phyloP scores from a whole-genome alignment of 2,888 invertebrate genomes.

The Stenotaenia linearis region DNA sequence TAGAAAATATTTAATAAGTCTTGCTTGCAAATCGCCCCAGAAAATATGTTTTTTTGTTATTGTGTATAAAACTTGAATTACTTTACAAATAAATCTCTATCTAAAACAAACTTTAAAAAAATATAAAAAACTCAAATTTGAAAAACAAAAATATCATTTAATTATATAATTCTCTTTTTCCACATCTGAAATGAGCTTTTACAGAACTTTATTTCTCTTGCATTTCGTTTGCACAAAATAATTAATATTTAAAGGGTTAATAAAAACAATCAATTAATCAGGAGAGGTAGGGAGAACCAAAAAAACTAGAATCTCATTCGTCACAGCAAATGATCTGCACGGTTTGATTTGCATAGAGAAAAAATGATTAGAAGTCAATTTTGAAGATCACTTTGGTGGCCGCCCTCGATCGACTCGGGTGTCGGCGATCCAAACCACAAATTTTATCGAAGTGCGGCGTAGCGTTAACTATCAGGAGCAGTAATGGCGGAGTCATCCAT shows the following conservation, averaged over 20 bases:
- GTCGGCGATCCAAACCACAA: background rate
- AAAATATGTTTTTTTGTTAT: too few relatives aligned
- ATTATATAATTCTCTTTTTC: background rate
- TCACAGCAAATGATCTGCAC: background rate
- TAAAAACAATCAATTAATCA: background rate
- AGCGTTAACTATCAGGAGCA: background rate
- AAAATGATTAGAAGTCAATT: background rate
- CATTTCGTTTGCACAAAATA: background rate
- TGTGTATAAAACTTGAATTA: too few relatives aligned
- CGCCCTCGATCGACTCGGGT: background rate
- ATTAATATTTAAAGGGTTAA: background rate
- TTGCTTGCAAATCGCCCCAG: too few relatives aligned
- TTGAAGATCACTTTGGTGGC: conserved; percentile 8
- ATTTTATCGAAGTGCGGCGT: background rate
- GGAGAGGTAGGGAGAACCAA: background rate
- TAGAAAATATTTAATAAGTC: too few relatives aligned
- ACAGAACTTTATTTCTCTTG: background rate
- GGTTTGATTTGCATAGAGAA: conserved; percentile 14
- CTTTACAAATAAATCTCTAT: background rate
- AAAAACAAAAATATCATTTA: conserved; percentile 8
- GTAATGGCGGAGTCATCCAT: background rate
- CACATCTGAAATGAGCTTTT: background rate
- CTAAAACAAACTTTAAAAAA: background rate
- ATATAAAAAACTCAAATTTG: background rate
- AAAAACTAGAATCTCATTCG: too few relatives aligned